Evolutionary conservation across 2,797 vertebrate species (phyloP), one percentile per base, ranked within the genome.

Genomic region (Bradypus variegatus): DNA sequence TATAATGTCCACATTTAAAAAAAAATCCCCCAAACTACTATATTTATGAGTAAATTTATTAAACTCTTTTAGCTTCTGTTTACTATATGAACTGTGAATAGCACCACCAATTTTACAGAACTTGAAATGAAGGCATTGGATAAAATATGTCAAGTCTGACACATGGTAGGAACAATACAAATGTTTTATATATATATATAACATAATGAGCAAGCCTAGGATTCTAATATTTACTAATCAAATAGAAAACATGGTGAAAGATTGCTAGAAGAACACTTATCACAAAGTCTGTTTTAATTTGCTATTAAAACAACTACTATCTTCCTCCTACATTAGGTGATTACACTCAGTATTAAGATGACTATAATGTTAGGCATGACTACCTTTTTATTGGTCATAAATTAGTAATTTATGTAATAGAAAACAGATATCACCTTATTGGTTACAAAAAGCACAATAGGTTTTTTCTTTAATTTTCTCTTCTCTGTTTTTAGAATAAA

Each of bases 401-500:
- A 82, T 82, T 41, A 85, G 53, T 33, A 88, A 81, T 45, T 62
- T 89, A 16, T n/a, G 45, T 78, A 91, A 80, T 3, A 85, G 33
- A 79, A 94, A 84, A 80, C 18, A 86, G 23, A 55, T 79, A 75
- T n/a, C 25, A 72, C 19, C 58, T 58, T 88, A 89, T 13, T 91
- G 64, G 41, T 77, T 77, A 82, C 45, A 86, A 82, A 94, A 89
- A 50, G 13, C 53, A 72, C 18, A 25, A 84, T 15, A 38, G 70
- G 13, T 75, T n/a, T 87, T 65, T 62, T 76, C 55, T 50, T 76
- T 79, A n/a, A 60, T 80, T 92, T 88, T 81, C 86, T 78, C 16
- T 92, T 87, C 25, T 53, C 78, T 95, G 41, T 80, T 92, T 72
- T 77, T 77, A 88, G 64, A 91, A 82, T 77, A 78, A 89, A 92